Base-by-base conservation (phyloP, 2,113 vertebrate genomes). In the Sinocyclocheilus rhinocerous region DNA sequence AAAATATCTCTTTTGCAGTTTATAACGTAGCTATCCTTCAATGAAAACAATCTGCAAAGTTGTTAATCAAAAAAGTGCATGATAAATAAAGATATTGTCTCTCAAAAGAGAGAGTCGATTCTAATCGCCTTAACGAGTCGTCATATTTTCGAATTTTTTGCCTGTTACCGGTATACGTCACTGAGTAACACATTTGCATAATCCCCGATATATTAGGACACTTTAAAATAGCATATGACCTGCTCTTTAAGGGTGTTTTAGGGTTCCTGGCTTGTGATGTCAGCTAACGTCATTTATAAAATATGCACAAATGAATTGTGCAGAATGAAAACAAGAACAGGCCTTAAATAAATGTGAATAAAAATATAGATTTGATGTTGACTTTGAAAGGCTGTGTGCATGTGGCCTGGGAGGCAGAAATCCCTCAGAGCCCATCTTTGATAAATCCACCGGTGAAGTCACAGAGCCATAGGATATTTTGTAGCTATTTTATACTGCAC, bases 371-470 rank as follows among this genome's bases (percentile, higher is more conserved):
- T 78, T 52, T 78, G 26, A 57, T 57, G 76, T 78, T 57, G 76
- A 36, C 26, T 20, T 57, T 55, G 15, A 57, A 78, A 57, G 76
- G 16, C 76, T 77, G 6, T 77, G 76, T 11, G 48, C 2, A 55
- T 78, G 76, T 78, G 76, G 50, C 50, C 50, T 42, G 18, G 76
- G 50, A 57, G 76, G 76, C 7, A 78, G 10, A 57, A 78, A 57
- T 52, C 76, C 26, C 52, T 76, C 72, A 50, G 73, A 1, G 2
- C 11, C n/a, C 73, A 76, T 76, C 73, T 50, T 76, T 78, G 76
- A 20, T 57, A 78, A 57, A 78, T 57, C 76, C 76, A 78, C 50
- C 12, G 29, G 50, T 78, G 50, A 55, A 78, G 29, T 55, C 76
- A 55, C 48, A 57, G 48, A 78, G 18, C 76, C 42, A 76, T 57